Base-by-base conservation (phyloP, 2,113 vertebrate species). In the Thermophis baileyi region DNA sequence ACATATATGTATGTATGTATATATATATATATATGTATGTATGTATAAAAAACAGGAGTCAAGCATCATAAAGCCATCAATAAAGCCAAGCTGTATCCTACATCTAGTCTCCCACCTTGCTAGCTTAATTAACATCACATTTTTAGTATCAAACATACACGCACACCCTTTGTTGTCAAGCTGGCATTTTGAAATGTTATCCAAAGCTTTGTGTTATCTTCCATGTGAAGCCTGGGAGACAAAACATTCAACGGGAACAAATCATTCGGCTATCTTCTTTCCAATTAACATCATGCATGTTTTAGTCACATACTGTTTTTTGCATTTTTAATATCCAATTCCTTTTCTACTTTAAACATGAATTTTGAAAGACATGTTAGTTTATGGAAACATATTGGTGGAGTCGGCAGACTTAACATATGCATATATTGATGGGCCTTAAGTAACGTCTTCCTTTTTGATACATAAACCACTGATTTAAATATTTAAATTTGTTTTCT, bases 401-500 rank as follows among this genome's bases (percentile, higher is more conserved):
- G 74, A 44, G 7, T 44, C 3, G 18, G 35, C 6, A 40, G 35
- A 3, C 74, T 81, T 44, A 44, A 24, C 1, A 44, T 81, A 24
- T 20, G 35, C 35, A 44, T 81, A 44, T 44, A 22, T 8, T 8
- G 10, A 88, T 54, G 53, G 18, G 35, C n/a, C n/a, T 49, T 51
- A 20, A 55, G 51, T 53, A 35, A 35, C 50, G 40, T 22, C 30
- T 18, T 54, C 14, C 12, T 40, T 87, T 53, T 63, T 87, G 30
- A 24, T 55, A 40, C 9, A 87, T 25, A 3, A 74, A 35, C 35
- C 4, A 18, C 27, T 91, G 35, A 51, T 81, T 81, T 47, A 81
- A 55, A 18, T 54, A 30, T 91, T 92, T 40, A 91, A 93, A 53
- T 74, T 92, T 92, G 40, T 94, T 94, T 60, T 44, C 86, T 85